phyloP scores from a whole-genome alignment of 2,888 invertebrate species.

The Drosophila affinis region DNA sequence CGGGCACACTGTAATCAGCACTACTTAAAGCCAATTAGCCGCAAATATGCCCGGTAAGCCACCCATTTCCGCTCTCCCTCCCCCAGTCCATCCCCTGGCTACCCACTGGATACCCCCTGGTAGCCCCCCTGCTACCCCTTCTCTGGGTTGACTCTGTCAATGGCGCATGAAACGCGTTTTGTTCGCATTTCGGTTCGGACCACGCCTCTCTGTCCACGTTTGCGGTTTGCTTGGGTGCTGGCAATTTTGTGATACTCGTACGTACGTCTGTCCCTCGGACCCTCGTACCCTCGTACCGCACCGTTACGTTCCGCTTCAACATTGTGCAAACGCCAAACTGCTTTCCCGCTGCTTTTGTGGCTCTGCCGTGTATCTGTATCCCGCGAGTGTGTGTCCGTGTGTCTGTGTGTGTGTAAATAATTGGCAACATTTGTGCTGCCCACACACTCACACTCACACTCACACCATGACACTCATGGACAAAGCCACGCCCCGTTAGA shows the following conservation, averaged over 20 bases:
- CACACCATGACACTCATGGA: conserved; percentile 19
- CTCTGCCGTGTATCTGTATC: not conserved
- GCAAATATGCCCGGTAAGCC: conserved; percentile 78
- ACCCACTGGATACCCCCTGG: not conserved
- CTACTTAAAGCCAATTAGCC: conserved; percentile 80
- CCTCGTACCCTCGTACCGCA: conserved; percentile 1
- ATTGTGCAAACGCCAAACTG: conserved; percentile 63
- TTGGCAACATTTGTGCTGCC: conserved; percentile 73
- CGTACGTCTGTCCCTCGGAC: too few species aligned
- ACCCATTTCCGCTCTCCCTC: not conserved
- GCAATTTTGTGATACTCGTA: conserved; percentile 66
- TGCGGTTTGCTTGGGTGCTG: conserved; percentile 60
- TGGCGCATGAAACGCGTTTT: conserved; percentile 73
- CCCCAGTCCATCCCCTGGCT: conserved; percentile 57
- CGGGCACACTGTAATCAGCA: conserved; percentile 69
- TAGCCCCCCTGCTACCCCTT: too few species aligned
- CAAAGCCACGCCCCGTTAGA: conserved; percentile 57
- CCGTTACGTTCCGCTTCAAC: conserved; percentile 52
- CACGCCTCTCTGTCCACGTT: conserved; percentile 76
- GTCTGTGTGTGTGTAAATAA: conserved; percentile 69
- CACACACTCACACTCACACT: conserved; percentile 52
- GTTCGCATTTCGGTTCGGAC: conserved; percentile 70
- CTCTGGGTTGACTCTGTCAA: conserved; percentile 47
- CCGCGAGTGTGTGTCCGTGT: conserved; percentile 21
- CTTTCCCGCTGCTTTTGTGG: conserved; percentile 6